Percentiles rank a stretch among this genome's conserved stretches.
phyloP scores from a whole-genome alignment of 2,113 vertebrate species.

The Siniperca knerii region DNA sequence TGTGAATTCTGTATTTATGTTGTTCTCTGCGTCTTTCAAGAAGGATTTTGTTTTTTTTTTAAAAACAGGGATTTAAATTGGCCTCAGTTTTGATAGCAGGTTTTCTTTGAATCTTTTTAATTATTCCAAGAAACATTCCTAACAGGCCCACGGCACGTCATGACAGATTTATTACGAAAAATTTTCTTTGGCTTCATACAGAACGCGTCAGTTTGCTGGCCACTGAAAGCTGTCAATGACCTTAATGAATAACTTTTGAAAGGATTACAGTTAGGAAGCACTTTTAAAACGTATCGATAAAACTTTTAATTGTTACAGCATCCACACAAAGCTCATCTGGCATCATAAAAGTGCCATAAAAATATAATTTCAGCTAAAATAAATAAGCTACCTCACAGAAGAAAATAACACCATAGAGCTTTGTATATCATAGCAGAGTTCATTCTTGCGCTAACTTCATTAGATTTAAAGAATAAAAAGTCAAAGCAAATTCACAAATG shows the following conservation, averaged over 20 bases:
- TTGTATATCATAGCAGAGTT: neutral
- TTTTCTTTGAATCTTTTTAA: slow-evolving; percentile 16
- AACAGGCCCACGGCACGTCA: slow-evolving; percentile 45
- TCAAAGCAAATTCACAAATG: neutral
- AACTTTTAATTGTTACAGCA: neutral
- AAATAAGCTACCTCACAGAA: slow-evolving; percentile 42
- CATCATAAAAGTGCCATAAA: neutral
- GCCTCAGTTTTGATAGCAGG: slow-evolving; percentile 24
- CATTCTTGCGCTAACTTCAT: neutral
- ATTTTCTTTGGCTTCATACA: neutral
- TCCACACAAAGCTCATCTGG: neutral
- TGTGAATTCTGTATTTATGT: slow-evolving; percentile 53
- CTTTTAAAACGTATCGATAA: slow-evolving; percentile 33
- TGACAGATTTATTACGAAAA: neutral
- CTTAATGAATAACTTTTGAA: slow-evolving; percentile 1
- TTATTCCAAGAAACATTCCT: slow-evolving; percentile 35
- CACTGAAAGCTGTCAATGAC: slow-evolving; percentile 22
- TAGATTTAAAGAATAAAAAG: neutral
- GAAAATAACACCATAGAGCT: neutral
- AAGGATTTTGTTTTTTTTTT: slow-evolving; percentile 31
- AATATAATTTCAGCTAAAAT: neutral
- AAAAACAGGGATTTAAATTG: slow-evolving; percentile 42
- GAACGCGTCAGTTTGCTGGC: neutral
- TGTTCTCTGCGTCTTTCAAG: slow-evolving; percentile 34
- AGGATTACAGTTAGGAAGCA: slow-evolving; percentile 38